phyloP scores from a whole-genome alignment of 1,140 invertebrate genomes.

The Trichonephila clavipes region DNA sequence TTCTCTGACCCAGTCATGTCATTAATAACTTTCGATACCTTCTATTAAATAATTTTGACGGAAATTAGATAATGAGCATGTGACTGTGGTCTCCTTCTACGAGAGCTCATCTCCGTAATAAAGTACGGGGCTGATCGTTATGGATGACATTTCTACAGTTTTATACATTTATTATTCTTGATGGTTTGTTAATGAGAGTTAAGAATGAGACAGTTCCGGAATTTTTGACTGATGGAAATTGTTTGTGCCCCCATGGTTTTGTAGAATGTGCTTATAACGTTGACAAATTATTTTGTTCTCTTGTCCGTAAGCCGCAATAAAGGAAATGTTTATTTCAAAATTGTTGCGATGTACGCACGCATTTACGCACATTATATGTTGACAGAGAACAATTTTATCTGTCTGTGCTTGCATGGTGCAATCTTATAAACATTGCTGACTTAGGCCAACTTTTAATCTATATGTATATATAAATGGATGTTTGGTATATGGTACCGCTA shows the following conservation, averaged over 20 bases:
- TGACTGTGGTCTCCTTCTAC: neutral
- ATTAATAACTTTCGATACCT: conserved; percentile 38
- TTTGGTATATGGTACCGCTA: too few relatives aligned
- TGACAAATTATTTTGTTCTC: neutral
- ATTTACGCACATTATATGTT: too few relatives aligned
- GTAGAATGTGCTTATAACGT: neutral
- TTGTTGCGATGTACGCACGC: too few relatives aligned
- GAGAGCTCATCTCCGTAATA: neutral
- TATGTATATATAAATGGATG: too few relatives aligned
- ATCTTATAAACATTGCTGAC: too few relatives aligned
- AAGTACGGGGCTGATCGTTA: conserved; percentile 15
- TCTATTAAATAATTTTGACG: conserved; percentile 63
- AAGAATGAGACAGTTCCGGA: too few relatives aligned
- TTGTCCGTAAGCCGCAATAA: neutral
- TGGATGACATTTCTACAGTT: neutral
- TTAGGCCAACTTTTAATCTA: too few relatives aligned
- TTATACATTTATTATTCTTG: conserved; percentile 23
- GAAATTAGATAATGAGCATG: conserved; percentile 47
- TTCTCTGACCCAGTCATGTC: neutral
- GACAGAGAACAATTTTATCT: too few relatives aligned
- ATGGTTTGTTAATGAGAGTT: neutral
- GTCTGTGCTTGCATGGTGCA: too few relatives aligned
- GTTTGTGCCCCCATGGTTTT: neutral
- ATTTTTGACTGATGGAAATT: neutral
- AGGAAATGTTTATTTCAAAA: too few relatives aligned